phyloP scores from a whole-genome alignment of 2,113 vertebrate genomes.

The Rhegmatorhina hoffmannsi region DNA sequence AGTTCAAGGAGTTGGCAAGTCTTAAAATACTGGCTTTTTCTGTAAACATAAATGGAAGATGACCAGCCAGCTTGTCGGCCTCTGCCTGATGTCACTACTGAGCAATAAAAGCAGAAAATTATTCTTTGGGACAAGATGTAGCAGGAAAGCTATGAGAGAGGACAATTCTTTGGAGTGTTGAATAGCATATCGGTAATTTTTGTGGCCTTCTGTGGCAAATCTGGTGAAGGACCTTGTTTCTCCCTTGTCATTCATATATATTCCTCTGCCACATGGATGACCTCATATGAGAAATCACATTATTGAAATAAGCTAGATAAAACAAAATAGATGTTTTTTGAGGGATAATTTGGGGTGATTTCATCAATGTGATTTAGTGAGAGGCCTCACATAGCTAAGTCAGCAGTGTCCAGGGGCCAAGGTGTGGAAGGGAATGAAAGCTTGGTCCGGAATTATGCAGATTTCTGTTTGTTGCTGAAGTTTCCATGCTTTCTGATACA shows the following conservation, averaged over 20 bases:
- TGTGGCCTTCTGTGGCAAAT: background rate
- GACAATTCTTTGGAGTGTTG: background rate
- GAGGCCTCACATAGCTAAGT: fast-evolving
- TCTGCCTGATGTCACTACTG: background rate
- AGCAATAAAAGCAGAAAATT: background rate
- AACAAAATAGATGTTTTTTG: background rate
- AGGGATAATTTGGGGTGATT: background rate
- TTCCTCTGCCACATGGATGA: background rate
- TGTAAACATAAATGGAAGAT: background rate
- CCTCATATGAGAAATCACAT: background rate
- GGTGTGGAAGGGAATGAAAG: background rate
- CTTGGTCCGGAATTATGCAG: background rate
- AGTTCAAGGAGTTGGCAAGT: background rate
- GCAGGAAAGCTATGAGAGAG: background rate
- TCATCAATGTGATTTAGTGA: background rate
- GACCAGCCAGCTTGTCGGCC: background rate
- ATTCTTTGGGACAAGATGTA: background rate
- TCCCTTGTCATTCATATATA: background rate
- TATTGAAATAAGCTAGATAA: background rate
- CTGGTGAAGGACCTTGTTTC: background rate
- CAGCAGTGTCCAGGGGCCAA: background rate
- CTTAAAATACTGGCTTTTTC: background rate
- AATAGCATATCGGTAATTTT: background rate
- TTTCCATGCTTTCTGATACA: background rate
- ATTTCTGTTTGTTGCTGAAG: background rate